Evolutionary conservation across 1,140 invertebrate genomes (phyloP), one percentile per base, ranked within the genome.

Genomic region (Tetranychus urticae): DNA sequence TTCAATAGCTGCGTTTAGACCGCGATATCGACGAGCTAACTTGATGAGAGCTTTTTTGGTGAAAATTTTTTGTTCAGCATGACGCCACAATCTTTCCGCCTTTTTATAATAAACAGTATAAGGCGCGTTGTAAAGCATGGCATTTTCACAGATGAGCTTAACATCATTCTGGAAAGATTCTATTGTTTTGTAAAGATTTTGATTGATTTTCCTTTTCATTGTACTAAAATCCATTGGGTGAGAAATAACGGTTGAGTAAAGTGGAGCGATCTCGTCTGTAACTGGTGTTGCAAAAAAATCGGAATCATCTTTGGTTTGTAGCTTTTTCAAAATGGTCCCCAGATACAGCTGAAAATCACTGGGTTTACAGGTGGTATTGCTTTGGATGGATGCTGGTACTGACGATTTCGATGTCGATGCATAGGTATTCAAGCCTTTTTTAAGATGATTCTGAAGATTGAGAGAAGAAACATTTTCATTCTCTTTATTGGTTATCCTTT

Each of bases 251-350:
- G 79, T 80, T 0, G 88, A 92, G 74, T 97, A 97, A 3, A 87
- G 88, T 1, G 93, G 93, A 1, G 93, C 93, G 68, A 97, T 93
- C 69, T 85, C 83, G 71, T 97, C 91, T 58, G 89, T 96, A 0
- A 97, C 91, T 2, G 92, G 92, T 85, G 86, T 93, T 0, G 88
- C 88, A 73, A 97, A 97, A 72, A 96, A 94, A 68, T 93, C 86
- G 69, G 94, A 83, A 0, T 84, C 82, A 75, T 97, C 92, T 64
- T 87, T 83, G 65, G 72, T 71, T 66, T 48, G 68, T 1, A 66
- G 39, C 35, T 35, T 42, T 34, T 63, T 59, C 2, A 65, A 57
- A 23, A 66, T 45, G 10, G 42, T 46, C 0, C 35, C 34, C 13
- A 64, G 39, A 52, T 63, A 62, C n/a, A 64, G 56, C 14, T 61